Evolutionary conservation across 2,888 invertebrate genomes (phyloP), one percentile per base, ranked within the genome.

Genomic region (Caenorhabditis macrosperma): DNA sequence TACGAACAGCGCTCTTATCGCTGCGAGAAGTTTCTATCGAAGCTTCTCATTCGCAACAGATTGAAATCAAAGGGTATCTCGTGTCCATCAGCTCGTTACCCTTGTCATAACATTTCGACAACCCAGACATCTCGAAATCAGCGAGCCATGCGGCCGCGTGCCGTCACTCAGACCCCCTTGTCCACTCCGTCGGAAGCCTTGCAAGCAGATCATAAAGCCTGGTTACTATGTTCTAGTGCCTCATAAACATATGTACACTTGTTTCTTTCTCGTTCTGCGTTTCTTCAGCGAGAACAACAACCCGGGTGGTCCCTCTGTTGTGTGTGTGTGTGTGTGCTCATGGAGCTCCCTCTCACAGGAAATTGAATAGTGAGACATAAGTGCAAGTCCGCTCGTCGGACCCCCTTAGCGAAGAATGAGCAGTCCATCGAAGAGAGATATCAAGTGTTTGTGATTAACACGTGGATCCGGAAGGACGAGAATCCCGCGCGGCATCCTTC

Each of bases 211-310:
- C 60, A 61, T 61, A 61, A 61, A 61, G 28, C 28, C 60, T 28
- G 60, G 60, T 61, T 48, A 61, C 60, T 61, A 61, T 46, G 46
- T 61, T 60, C 60, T 44, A 57, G 57, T 38, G 35, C 28, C 60
- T 61, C 60, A 61, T 61, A 61, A 61, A 61, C 60, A 61, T 61
- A 61, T 61, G 60, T 59, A 52, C 52, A 52, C 52, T 52, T 52
- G 52, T 52, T 26, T 52, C 28, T 52, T 52, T 26, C 28, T 6
- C 28, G 26, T 28, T 6, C 52, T 52, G 52, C 52, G 52, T 52
- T 28, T 52, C 52, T 28, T 7, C 4, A 9, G 5, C 38, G 38
- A 38, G 12, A 2, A 38, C 24, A 50, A 50, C 22, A 24, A 12
- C 15, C 24, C 15, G 52, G 52, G 52, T 52, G 52, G 52, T 52